These are phyloP conservation scores for Aphodius granarius DNA, from an alignment of 2,888 invertebrate species.

Conservation along the genomic window DNA sequence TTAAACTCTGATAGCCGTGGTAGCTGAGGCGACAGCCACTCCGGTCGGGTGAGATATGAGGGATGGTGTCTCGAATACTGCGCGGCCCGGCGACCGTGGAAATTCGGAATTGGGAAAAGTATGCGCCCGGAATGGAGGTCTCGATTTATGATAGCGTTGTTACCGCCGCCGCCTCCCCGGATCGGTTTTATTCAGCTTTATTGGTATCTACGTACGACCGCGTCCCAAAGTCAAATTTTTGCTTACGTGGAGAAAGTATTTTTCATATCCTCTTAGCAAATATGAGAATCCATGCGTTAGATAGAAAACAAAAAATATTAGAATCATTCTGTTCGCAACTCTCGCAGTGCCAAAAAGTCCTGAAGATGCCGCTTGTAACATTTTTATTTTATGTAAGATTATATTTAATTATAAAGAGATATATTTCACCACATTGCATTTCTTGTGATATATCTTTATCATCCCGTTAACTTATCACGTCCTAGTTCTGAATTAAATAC, in stretches of 20 bases:
- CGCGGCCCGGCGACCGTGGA: neutral
- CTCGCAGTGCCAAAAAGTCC: no score
- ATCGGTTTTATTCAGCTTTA: neutral
- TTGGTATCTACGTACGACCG: neutral
- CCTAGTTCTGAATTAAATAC: no score
- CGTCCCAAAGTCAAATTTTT: neutral
- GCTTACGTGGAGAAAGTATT: neutral
- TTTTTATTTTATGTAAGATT: no score
- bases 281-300: neutral
- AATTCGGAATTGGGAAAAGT: neutral
- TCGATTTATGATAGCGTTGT: neutral
- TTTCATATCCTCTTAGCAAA: neutral
- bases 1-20: conserved; percentile 22
- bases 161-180: no score
- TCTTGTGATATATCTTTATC: no score
- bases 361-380: no score
- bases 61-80: neutral
- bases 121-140: neutral
- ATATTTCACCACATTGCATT: no score
- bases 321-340: no score
- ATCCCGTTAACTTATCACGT: no score
- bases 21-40: conserved; percentile 15
- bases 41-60: conserved; percentile 11
- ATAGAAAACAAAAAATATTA: neutral
- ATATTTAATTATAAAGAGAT: no score